Conservation (phyloP, 2,797 vertebrate genomes). For the Phataginus tetradactyla region DNA sequence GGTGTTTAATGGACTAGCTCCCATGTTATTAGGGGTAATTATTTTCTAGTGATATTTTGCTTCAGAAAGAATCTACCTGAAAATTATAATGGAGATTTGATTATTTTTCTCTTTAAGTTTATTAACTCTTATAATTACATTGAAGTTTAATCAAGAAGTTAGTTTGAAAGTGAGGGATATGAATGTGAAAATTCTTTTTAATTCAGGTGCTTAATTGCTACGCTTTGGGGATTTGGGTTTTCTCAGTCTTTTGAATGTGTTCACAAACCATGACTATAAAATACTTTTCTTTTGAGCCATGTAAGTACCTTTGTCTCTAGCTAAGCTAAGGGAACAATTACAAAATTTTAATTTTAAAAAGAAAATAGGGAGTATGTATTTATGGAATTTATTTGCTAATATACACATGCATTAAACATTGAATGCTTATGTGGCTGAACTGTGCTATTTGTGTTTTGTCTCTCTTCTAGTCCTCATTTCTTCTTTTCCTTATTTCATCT, state of each 20-base stretch:
- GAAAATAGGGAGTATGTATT: not conserved
- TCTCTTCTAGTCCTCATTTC: not conserved
- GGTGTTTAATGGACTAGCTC: conserved; percentile 56
- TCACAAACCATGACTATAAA: conserved; percentile 33
- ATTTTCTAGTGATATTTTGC: conserved; percentile 65
- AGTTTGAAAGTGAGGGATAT: conserved; percentile 56
- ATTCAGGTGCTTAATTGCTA: conserved; percentile 51
- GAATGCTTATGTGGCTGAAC: not conserved
- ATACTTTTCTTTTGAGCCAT: conserved; percentile 34
- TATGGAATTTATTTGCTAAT: not conserved
- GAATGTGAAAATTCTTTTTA: conserved; percentile 61
- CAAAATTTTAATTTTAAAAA: not conserved
- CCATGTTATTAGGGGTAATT: conserved; percentile 63
- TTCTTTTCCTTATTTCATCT: conserved; percentile 3
- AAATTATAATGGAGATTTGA: conserved; percentile 66
- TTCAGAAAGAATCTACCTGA: conserved; percentile 69
- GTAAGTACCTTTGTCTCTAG: not conserved
- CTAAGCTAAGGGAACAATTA: not conserved
- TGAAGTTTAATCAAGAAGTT: conserved; percentile 78
- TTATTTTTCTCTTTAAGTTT: conserved; percentile 77
- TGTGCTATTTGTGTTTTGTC: not conserved
- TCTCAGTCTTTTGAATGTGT: conserved; percentile 28
- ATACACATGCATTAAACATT: not conserved
- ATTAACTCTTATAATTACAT: conserved; percentile 81
- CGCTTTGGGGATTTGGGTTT: not conserved